Evolutionary conservation across 2,888 invertebrate genomes (phyloP), one percentile per base, ranked within the genome.

Genomic region (Ellobium chinense): DNA sequence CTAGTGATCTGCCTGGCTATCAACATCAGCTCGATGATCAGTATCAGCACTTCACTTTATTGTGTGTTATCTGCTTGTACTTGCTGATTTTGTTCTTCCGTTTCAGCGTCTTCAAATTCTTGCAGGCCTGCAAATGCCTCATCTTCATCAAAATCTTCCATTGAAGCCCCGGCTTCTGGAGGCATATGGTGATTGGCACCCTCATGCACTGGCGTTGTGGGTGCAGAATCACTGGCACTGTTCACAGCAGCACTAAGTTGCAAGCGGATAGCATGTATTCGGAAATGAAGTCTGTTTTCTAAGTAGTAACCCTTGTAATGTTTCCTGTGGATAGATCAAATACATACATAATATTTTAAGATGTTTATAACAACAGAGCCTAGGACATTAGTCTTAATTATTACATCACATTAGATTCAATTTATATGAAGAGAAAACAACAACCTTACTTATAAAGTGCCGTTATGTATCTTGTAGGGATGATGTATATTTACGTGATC

Each of bases 231-330:
- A 31, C 56, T 27, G 46, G 29, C 58, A 46, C 60, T 80, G 78
- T 75, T 78, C 31, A 70, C 63, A 21, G 65, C 58, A 24, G 85
- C 63, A 39, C 85, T 84, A 29, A 91, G 82, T 76, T 88, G 87
- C 36, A 90, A 84, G 36, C 87, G 83, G 4, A 91, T 90, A 9
- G 97, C 96, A 91, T 98, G 97, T 85, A 98, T 96, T 87, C 97
- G 95, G 93, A 98, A 98, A 92, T 97, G 97, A 27, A 98, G 94
- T 58, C 98, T 94, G 0, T 97, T 97, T 91, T 98, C 98, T 86
- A 98, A 93, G 0, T 96, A 95, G 92, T 97, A 98, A 2, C 97
- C 96, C 14, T 97, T 96, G 92, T 96, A 97, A 91, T 97, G 96
- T 94, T 96, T 96, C 93, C 97, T 97, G 29, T 5, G n/a, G 12